Base-by-base conservation (phyloP, 2,888 invertebrate species). In the Athalia rosae region DNA sequence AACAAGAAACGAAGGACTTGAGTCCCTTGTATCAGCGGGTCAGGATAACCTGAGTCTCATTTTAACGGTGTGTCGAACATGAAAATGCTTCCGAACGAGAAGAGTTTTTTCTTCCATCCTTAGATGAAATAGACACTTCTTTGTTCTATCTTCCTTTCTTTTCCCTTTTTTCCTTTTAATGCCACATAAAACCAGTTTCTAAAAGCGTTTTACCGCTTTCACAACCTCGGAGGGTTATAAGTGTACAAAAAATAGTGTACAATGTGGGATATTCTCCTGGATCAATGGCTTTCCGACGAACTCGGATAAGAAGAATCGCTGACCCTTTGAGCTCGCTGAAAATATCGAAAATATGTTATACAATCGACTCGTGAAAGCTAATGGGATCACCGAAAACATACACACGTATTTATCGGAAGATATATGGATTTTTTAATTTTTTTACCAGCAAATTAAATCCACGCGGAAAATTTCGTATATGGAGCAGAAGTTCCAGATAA, bases 61-160 rank as follows among this genome's bases (percentile, higher is more conserved):
- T 64, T 9, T 64, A 11, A 64, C 7, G 45, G 47, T 7, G 0
- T 11, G n/a, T 28, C 28, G 28, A 2, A n/a, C 15, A 64, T 64
- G 11, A 64, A 64, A 45, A 64, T 64, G 11, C 45, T 64, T 45
- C 45, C n/a, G 64, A 45, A 64, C 64, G 43, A 9, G 59, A 5
- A 13, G 4, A n/a, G 59, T 59, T 7, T 61, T 13, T 61, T 8
- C 13, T 61, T 8, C 8, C 13, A 13, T 61, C 61, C 8, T 4
- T 8, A n/a, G 28, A 28, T 13, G n/a, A 62, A 62, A 8, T 7
- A 62, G 62, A 62, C 28, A 62, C 62, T 28, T n/a, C 62, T n/a
- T 1, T 64, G 4, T 13, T 64, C 45, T 64, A 64, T 13, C n/a
- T 53, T 53, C 6, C 4, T n/a, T 7, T 53, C n/a, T 7, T 6